Evolutionary conservation across 2,797 vertebrate genomes (phyloP), one percentile per base, ranked within the genome.

Genomic region (Lates japonicus): DNA sequence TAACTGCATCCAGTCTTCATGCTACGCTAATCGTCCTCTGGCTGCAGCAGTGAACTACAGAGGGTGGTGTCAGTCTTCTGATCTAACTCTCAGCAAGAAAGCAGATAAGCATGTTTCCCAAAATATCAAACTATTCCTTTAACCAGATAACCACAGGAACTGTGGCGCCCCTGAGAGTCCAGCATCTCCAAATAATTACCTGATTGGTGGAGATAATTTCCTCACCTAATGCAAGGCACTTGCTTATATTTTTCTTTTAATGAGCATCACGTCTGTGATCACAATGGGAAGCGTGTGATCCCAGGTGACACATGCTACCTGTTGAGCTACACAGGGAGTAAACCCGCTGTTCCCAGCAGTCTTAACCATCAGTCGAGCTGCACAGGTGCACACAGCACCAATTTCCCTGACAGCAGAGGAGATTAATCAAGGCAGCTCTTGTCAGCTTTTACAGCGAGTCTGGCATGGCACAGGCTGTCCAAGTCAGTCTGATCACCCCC

Each of bases 351-450:
- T 82, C 77, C 68, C 76, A 77, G 82, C 69, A 51, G 81, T 63
- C 63, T 42, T 29, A 41, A 54, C 65, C 37, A 63, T 73, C 73
- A 58, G 35, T 29, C 16, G 74, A 42, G 74, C 80, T 51, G 5
- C 85, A 65, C 87, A 83, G 84, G 71, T 83, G 67, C 82, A 73
- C 64, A 46, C 61, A 2, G 64, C 69, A 42, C 33, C 71, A 22
- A 64, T 82, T 86, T 87, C 29, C 20, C 55, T 67, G 90, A 85
- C 85, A 88, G 84, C 57, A 22, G 75, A 64, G 58, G 49, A 79
- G 82, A 91, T 91, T 80, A 87, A 92, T 89, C 77, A 78, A 74
- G 70, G 76, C 78, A 67, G 84, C 66, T 76, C 75, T 41, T 78
- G 81, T 90, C 85, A 83, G 76, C 52, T 74, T 80, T 70, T 75